These are phyloP conservation scores for Tolmerus cingulatus DNA, from an alignment of 2,888 invertebrate genomes.

Conservation along the genomic window DNA sequence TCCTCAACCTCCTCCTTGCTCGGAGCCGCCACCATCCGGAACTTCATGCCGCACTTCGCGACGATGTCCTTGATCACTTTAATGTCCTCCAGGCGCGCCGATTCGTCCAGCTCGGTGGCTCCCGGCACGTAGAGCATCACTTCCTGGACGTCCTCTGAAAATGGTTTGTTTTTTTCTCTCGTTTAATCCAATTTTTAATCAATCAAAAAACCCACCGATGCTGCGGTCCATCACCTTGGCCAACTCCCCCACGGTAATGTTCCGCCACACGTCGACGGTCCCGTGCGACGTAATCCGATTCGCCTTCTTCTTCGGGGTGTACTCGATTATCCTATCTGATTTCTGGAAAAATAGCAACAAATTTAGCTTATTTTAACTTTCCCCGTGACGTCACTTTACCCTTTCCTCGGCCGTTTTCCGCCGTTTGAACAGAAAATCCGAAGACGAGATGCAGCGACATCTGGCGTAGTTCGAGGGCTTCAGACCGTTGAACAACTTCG, in stretches of 20 bases:
- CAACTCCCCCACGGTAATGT: constrained; percentile 82
- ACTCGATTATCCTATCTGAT: constrained; percentile 68
- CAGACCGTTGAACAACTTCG: background rate
- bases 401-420: constrained; percentile 71
- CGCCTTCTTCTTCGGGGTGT: constrained; percentile 63
- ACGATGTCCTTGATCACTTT: constrained; percentile 74
- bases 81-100: constrained; percentile 70
- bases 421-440: constrained; percentile 65
- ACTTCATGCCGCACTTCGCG: constrained; percentile 73
- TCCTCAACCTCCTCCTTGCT: constrained; percentile 51
- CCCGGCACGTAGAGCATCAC: constrained; percentile 73
- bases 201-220: constrained; percentile 63
- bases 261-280: constrained; percentile 77
- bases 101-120: constrained; percentile 66
- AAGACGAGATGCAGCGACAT: constrained; percentile 54
- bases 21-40: constrained; percentile 67
- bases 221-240: constrained; percentile 71
- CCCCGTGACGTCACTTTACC: constrained; percentile 60
- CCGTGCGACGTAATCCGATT: constrained; percentile 50
- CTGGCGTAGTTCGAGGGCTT: background rate
- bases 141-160: constrained; percentile 74
- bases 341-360: constrained; percentile 57
- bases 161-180: too few species aligned
- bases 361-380: background rate
- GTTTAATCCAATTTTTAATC: background rate